Evolutionary conservation across 2,888 invertebrate species (phyloP).

Genomic region (Endotricha flammealis): DNA sequence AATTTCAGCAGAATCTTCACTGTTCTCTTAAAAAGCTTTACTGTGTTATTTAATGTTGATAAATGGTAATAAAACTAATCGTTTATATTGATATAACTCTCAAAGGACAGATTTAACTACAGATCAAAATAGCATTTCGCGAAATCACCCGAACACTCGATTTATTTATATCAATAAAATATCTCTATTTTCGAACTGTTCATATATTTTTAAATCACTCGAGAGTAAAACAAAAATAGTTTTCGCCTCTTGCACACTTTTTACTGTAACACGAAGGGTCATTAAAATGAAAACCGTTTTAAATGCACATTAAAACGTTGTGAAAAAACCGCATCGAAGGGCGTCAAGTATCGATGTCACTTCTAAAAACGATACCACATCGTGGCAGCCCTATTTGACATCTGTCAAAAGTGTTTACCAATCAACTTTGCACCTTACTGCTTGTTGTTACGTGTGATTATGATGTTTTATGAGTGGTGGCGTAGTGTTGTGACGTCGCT

Average conservation of each 20-base stretch:
- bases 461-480: neutral
- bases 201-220: neutral
- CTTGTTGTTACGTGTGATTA: slow-evolving; percentile 3
- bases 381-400: slow-evolving; percentile 17
- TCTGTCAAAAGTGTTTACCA: slow-evolving; percentile 10
- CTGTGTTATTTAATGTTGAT: too few relatives aligned
- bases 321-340: slow-evolving; percentile 21
- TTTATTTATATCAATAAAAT: neutral
- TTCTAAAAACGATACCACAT: slow-evolving; percentile 26
- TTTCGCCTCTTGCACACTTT: neutral
- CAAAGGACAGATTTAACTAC: too few relatives aligned
- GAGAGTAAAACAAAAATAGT: neutral
- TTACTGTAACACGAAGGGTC: neutral
- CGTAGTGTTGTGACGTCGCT: neutral
- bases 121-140: too few relatives aligned
- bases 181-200: neutral
- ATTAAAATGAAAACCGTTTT: slow-evolving; percentile 19
- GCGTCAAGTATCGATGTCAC: slow-evolving; percentile 30
- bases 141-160: too few relatives aligned
- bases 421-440: slow-evolving; percentile 12
- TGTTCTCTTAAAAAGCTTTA: too few relatives aligned
- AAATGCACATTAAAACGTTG: slow-evolving; percentile 24
- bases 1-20: too few relatives aligned
- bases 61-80: too few relatives aligned
- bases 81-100: too few relatives aligned